These are phyloP conservation scores for Mamestra configurata DNA, from an alignment of 1,140 invertebrate genomes.

Conservation along the genomic window DNA sequence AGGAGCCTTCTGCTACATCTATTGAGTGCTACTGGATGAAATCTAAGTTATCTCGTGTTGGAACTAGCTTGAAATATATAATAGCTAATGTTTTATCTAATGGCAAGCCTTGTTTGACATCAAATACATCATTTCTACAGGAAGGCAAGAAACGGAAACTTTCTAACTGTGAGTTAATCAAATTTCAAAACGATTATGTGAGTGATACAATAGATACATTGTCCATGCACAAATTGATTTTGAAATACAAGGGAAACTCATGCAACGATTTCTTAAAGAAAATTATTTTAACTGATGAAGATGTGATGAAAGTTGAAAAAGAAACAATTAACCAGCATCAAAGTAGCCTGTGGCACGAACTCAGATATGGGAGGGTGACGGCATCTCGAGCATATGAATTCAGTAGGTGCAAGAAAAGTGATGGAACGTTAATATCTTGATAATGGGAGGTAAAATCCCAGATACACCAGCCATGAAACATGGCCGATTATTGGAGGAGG, in stretches of 20 bases:
- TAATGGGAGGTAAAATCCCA: neutral
- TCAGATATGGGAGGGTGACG: neutral
- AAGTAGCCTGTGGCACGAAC: neutral
- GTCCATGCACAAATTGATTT: neutral
- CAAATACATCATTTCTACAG: neutral
- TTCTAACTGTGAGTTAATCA: neutral
- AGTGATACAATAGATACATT: conserved; percentile 54
- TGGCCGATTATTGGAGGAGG: neutral
- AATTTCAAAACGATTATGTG: conserved; percentile 43
- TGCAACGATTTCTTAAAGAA: neutral
- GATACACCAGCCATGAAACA: neutral
- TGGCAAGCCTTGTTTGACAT: neutral
- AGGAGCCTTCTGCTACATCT: neutral
- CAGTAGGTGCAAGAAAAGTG: neutral
- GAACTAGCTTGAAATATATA: neutral
- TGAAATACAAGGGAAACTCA: neutral
- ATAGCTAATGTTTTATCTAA: neutral
- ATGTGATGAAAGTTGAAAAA: neutral
- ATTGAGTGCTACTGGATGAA: neutral
- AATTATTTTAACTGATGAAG: neutral
- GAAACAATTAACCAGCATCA: neutral
- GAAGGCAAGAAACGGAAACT: neutral
- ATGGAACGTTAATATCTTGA: neutral
- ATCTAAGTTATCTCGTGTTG: neutral
- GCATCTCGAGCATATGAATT: neutral